Conservation (phyloP, 2,888 invertebrate genomes). For the Sialis lutaria region DNA sequence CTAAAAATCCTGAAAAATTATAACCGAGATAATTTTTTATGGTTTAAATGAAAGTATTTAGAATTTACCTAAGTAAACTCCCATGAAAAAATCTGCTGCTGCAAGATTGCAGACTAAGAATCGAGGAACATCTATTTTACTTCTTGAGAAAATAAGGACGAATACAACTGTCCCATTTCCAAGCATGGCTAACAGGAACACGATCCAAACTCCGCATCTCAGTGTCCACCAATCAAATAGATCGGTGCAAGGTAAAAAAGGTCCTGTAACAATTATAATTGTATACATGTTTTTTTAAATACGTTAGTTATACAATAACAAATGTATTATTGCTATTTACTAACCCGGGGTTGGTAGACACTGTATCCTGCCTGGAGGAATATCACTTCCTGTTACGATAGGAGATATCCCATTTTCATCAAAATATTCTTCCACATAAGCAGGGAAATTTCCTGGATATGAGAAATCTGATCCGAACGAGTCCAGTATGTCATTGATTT, state of each 20-base stretch:
- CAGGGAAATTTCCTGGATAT: constrained; percentile 49
- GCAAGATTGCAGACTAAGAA: constrained; percentile 94
- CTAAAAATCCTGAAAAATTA: constrained; percentile 55
- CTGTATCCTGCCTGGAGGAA: constrained; percentile 35
- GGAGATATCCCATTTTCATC: constrained; percentile 38
- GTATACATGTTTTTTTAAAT: background rate
- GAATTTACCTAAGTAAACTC: constrained; percentile 62
- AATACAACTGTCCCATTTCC: constrained; percentile 94
- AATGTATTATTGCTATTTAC: constrained; percentile 1
- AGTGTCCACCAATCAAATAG: constrained; percentile 97
- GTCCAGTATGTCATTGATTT: constrained; percentile 52
- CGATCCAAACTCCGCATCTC: constrained; percentile 93
- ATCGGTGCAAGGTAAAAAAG: constrained; percentile 89
- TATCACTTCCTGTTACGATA: constrained; percentile 17
- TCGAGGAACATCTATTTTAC: constrained; percentile 90
- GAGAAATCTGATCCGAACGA: constrained; percentile 50
- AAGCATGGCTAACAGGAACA: constrained; percentile 84
- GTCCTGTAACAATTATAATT: constrained; percentile 36
- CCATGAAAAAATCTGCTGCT: constrained; percentile 95
- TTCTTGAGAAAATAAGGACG: constrained; percentile 76
- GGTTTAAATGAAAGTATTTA: background rate
- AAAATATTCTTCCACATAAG: constrained; percentile 55
- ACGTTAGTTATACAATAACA: background rate
- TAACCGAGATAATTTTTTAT: background rate
- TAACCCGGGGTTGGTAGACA: constrained; percentile 76